These are phyloP conservation scores for Rhagologus leucostigma DNA, from an alignment of 2,113 vertebrate genomes.

Conservation along the genomic window DNA sequence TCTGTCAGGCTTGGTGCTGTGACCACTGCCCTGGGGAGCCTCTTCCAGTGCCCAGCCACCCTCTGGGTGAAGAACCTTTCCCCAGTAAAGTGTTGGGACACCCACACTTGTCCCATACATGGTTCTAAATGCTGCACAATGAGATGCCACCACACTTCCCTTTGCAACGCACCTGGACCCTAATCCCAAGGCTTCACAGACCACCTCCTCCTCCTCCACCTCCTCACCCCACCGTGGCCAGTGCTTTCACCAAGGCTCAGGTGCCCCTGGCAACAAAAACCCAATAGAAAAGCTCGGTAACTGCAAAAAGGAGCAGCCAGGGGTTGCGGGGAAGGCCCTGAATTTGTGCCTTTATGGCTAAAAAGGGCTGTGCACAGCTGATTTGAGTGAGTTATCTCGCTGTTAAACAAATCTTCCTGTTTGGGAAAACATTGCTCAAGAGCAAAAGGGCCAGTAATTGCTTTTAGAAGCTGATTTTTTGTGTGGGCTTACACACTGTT, in stretches of 20 bases:
- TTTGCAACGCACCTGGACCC: not conserved
- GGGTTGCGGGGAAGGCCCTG: not conserved
- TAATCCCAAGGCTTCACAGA: not conserved
- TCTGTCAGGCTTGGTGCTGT: not conserved
- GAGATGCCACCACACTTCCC: not conserved
- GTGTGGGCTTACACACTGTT: not conserved
- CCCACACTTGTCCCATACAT: accelerated
- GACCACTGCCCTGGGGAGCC: not conserved
- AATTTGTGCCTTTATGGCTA: not conserved
- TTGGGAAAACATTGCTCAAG: constrained; percentile 32
- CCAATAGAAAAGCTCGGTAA: not conserved
- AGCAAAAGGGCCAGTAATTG: not conserved
- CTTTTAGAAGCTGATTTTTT: not conserved
- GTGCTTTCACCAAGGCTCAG: not conserved
- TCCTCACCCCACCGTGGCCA: not conserved
- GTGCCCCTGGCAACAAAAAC: not conserved
- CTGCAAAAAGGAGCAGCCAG: not conserved
- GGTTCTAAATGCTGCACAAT: not conserved
- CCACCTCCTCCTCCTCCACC: not conserved
- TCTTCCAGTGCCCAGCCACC: not conserved
- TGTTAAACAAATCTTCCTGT: not conserved
- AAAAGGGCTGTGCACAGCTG: not conserved
- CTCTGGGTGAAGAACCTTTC: not conserved
- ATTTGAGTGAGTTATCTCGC: constrained; percentile 1
- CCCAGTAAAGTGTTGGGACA: not conserved